These are phyloP conservation scores for Lerema accius DNA, from an alignment of 1,140 invertebrate species.

Conservation along the genomic window DNA sequence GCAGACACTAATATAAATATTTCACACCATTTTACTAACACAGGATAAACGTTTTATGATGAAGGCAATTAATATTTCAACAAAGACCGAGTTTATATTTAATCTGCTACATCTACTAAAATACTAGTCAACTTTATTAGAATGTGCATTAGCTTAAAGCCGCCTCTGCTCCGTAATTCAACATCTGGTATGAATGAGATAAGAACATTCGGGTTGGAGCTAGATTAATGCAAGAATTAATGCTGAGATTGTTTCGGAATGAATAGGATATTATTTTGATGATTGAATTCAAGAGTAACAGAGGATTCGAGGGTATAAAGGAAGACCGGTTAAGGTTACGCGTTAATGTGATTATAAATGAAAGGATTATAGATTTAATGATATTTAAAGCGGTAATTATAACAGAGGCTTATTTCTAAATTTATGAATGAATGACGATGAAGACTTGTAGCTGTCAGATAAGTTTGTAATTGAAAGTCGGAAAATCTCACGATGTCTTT, in stretches of 20 bases:
- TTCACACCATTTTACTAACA: not conserved
- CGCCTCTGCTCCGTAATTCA: slow-evolving; percentile 13
- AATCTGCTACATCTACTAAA: slow-evolving; percentile 14
- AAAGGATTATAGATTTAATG: slow-evolving; percentile 5
- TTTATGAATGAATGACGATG: slow-evolving; percentile 7
- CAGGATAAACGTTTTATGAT: not conserved
- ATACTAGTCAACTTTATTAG: not conserved
- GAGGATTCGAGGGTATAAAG: slow-evolving; percentile 18
- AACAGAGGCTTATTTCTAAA: too few species aligned
- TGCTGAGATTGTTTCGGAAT: slow-evolving; percentile 24
- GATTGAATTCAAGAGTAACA: slow-evolving; percentile 17
- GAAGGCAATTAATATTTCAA: not conserved
- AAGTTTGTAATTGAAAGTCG: not conserved
- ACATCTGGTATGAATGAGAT: slow-evolving; percentile 33
- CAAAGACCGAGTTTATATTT: not conserved
- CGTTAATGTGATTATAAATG: not conserved
- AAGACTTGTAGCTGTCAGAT: slow-evolving; percentile 7
- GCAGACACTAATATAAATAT: not conserved
- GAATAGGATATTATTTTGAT: slow-evolving; percentile 29
- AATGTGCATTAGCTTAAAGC: slow-evolving; percentile 13
- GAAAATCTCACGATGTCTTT: slow-evolving; percentile 5
- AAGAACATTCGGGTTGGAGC: slow-evolving; percentile 29
- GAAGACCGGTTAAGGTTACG: slow-evolving; percentile 17
- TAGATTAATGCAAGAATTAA: slow-evolving; percentile 29
- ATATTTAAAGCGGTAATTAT: too few species aligned